These are phyloP conservation scores for Copsychus sechellarum DNA, from an alignment of 2,113 vertebrate species.

Conservation along the genomic window DNA sequence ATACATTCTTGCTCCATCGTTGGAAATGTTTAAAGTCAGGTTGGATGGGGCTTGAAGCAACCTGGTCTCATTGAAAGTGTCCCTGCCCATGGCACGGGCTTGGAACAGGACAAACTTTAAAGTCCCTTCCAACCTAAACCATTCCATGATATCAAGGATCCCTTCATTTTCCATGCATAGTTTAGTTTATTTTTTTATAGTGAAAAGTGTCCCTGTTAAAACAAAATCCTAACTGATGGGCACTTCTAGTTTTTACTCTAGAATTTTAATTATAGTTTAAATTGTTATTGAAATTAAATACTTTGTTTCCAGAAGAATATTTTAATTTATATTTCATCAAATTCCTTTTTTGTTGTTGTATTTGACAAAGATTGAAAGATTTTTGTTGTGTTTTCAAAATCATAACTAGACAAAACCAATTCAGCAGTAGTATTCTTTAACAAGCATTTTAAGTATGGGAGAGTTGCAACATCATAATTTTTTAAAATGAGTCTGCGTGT, in stretches of 20 bases:
- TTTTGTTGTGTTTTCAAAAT: background rate
- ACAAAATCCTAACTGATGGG: background rate
- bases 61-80: background rate
- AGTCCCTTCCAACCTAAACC: background rate
- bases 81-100: fast-evolving
- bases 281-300: background rate
- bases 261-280: background rate
- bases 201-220: background rate
- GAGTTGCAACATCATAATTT: background rate
- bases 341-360: background rate
- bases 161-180: background rate
- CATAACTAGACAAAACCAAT: background rate
- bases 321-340: background rate
- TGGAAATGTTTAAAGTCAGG: background rate
- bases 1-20: background rate
- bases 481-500: background rate
- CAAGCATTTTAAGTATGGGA: background rate
- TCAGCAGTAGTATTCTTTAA: background rate
- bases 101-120: background rate
- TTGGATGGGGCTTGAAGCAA: background rate
- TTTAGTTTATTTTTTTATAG: background rate
- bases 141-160: background rate
- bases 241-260: background rate
- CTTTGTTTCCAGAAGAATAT: background rate
- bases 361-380: background rate